phyloP scores from a whole-genome alignment of 2,888 invertebrate species.

The Blomia tropicalis region DNA sequence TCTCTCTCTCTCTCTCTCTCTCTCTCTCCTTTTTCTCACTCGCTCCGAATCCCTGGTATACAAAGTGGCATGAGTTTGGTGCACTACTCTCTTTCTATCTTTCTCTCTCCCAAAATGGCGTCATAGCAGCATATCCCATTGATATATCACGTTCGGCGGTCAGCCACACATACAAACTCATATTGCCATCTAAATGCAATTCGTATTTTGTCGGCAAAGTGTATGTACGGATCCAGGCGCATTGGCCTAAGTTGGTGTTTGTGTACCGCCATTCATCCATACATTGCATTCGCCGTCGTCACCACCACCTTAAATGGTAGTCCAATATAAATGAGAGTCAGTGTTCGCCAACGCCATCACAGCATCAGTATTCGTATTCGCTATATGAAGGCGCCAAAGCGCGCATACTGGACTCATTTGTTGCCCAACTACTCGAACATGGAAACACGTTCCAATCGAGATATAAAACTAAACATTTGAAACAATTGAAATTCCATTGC shows the following conservation, averaged over 20 bases:
- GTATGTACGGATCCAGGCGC: not conserved
- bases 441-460: no score
- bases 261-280: not conserved
- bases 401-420: constrained; percentile 10
- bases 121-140: not conserved
- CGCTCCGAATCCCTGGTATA: not conserved
- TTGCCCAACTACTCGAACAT: constrained; percentile 1
- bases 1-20: no score
- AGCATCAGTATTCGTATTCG: not conserved
- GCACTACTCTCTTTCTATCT: no score
- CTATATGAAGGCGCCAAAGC: constrained; percentile 13
- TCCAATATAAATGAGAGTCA: not conserved
- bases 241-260: not conserved
- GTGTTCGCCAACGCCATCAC: not conserved
- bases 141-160: constrained; percentile 8
- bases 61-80: not conserved
- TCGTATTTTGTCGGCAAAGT: constrained; percentile 3
- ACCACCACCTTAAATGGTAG: constrained; percentile 8
- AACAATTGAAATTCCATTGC: not conserved
- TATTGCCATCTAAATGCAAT: not conserved
- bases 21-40: no score
- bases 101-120: no score
- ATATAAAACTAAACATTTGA: no score
- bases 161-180: constrained; percentile 6
- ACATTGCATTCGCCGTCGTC: not conserved